These are phyloP conservation scores for Xiphophorus hellerii DNA, from an alignment of 2,113 vertebrate genomes.

Conservation along the genomic window DNA sequence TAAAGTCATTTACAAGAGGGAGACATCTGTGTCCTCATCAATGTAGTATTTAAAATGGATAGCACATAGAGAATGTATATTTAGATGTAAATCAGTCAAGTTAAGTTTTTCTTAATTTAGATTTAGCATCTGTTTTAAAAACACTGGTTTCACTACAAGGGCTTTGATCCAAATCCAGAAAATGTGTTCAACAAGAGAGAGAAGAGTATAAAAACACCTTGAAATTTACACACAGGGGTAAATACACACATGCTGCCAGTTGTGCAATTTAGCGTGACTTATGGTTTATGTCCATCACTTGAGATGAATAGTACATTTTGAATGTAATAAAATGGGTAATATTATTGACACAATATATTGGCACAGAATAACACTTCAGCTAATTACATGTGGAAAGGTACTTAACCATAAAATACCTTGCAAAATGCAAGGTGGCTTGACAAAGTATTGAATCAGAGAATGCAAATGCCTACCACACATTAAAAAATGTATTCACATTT, in stretches of 20 bases:
- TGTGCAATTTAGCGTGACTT: not conserved
- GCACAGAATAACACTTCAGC: too few relatives aligned
- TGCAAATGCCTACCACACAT: not conserved
- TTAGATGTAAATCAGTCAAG: constrained; percentile 18
- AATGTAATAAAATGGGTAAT: too few relatives aligned
- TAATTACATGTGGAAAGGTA: too few relatives aligned
- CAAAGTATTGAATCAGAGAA: not conserved
- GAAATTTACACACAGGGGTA: constrained; percentile 19
- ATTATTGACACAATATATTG: too few relatives aligned
- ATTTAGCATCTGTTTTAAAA: constrained; percentile 57
- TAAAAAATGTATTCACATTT: not conserved
- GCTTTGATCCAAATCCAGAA: constrained; percentile 64
- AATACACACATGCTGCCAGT: constrained; percentile 14
- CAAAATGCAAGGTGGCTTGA: not conserved
- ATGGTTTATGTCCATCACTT: too few relatives aligned
- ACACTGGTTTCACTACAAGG: constrained; percentile 42
- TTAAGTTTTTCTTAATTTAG: constrained; percentile 51
- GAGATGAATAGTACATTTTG: too few relatives aligned
- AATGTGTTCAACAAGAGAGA: constrained; percentile 60
- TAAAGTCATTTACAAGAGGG: constrained; percentile 15
- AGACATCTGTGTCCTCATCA: constrained; percentile 22
- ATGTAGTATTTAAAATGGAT: constrained; percentile 8
- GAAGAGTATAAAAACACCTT: constrained; percentile 23
- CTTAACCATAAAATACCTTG: too few relatives aligned
- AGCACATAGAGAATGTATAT: not conserved